Base-by-base conservation (phyloP, 2,797 vertebrate species). In the Pampus argenteus region DNA sequence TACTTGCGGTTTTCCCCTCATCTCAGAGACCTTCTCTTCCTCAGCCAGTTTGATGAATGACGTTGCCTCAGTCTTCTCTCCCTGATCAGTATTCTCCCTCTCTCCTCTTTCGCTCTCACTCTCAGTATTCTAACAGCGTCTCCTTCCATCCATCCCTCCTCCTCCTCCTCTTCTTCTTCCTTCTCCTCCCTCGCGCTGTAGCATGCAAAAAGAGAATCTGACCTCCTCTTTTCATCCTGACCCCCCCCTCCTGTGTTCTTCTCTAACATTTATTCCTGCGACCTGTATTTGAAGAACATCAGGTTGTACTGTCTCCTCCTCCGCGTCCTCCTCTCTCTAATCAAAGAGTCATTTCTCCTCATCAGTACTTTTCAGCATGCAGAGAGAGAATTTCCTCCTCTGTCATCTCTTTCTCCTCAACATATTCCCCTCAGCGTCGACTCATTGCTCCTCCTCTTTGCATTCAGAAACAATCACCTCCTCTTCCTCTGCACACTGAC, bases 21-120 rank as follows among this genome's bases (percentile, higher is more conserved):
- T 70, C 58, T 22, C 29, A 6, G 11, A 31, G 56, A 66, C 83
- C 81, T 69, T 67, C 58, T 81, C 81, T 68, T 74, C 82, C 84
- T 77, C 65, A 7, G 67, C 45, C 2, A 31, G 42, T 67, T 49
- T 84, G 80, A 85, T 82, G 76, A 74, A 86, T 70, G 76, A 78
- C 48, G 66, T 18, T 64, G 71, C 78, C 81, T 85, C 80, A 15
- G 20, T 80, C 78, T 69, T 42, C 13, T 10, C 62, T 64, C 64
- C 60, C 74, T 83, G 47, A 87, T 88, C 84, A 80, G 87, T 85
- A 81, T 84, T 83, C 84, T 74, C 52, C 55, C 58, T 60, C 50
- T 57, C 38, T 49, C 42, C 48, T 61, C 42, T 13, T 26, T 31
- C 22, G 3, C 64, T 74, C 51, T 57, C 58, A 9, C 63, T 70